phyloP scores from a whole-genome alignment of 2,888 invertebrate genomes.

The Sesia apiformis region DNA sequence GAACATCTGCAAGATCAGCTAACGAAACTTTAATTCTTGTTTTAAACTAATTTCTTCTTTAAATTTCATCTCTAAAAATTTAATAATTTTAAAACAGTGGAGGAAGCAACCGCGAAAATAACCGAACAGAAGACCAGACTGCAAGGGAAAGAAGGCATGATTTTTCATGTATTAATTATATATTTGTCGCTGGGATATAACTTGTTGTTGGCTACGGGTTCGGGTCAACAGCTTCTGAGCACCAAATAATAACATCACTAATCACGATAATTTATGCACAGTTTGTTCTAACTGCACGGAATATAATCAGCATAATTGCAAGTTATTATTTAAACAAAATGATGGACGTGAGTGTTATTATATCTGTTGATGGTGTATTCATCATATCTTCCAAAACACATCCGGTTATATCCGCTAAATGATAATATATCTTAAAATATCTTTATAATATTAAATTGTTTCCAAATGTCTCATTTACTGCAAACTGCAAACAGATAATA shows the following conservation, averaged over 20 bases:
- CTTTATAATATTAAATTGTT: no score
- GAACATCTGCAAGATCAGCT: no score
- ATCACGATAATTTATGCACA: neutral
- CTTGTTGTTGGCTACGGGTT: neutral
- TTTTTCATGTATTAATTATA: neutral
- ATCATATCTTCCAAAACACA: no score
- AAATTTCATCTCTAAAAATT: neutral
- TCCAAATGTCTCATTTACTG: no score
- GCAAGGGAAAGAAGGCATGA: neutral
- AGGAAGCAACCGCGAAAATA: conserved; percentile 29
- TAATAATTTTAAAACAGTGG: conserved; percentile 39
- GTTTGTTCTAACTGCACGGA: neutral
- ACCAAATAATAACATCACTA: neutral
- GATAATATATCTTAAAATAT: no score
- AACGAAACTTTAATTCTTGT: neutral
- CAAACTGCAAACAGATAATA: no score
- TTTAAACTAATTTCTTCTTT: neutral
- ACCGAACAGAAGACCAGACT: conserved; percentile 20
- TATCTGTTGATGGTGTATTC: no score
- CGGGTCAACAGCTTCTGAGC: neutral
- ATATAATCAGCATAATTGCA: neutral
- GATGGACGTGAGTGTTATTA: no score
- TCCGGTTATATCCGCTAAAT: no score
- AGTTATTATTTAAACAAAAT: no score
- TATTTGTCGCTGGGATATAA: neutral